Evolutionary conservation across 2,888 invertebrate genomes (phyloP), one percentile per base, ranked within the genome.

Genomic region (Phrixothrix hirtus): DNA sequence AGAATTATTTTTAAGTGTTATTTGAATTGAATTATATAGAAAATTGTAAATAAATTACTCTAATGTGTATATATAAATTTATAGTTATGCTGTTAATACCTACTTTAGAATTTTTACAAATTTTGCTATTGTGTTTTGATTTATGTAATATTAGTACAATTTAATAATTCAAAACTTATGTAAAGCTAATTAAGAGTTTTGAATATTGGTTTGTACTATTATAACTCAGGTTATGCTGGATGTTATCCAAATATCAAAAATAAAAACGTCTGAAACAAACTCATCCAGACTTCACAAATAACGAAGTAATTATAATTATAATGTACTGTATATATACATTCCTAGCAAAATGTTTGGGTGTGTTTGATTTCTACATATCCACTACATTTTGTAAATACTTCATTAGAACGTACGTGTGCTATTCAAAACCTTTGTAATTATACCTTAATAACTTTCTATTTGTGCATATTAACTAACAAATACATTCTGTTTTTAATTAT

Each of bases 351-450:
- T 11, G 26, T 47, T 35, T 51, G 51, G 51, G 41, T 52, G 31
- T 30, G 42, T 47, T 47, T 52, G 52, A 17, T 52, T 52, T 46
- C 10, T 17, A 44, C 52, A 52, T 46, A 47, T 46, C 42, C 46
- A 43, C 29, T 15, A 34, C 53, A 48, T 48, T 44, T 17, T 53
- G 49, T 50, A 51, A 51, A 50, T 55, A 55, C 15, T 50, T 29
- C 48, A 48, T 48, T 37, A 48, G 48, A 35, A 29, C 29, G 48
- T 48, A 34, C 42, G 46, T 52, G 46, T 52, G 41, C 46, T 46
- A 51, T 38, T 36, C 41, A 35, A 52, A 36, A 46, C 17, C 36
- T 47, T 51, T 52, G 37, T 51, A 51, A 37, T 42, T 16, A 43
- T 34, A 30, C 16, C 15, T 34, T 36, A 42, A 15, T 38, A 30